Conservation (phyloP, 2,888 invertebrate species). For the Onchidella celtica region DNA sequence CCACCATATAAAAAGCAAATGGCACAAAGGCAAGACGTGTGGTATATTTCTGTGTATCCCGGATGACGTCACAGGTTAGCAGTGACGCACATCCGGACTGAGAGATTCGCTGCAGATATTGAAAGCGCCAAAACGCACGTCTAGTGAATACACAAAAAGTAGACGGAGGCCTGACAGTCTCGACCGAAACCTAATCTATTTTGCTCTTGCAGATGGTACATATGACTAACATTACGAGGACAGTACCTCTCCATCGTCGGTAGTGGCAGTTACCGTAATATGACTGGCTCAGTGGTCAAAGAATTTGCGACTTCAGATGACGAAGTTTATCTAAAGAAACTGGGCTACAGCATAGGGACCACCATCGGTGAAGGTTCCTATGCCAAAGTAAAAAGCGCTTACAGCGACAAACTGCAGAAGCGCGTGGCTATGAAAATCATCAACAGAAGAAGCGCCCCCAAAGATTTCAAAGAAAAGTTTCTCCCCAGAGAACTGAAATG, state of each 20-base stretch:
- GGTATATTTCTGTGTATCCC: background rate
- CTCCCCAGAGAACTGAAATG: conserved; percentile 91
- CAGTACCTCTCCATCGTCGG: no score
- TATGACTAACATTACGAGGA: no score
- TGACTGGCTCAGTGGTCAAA: conserved; percentile 48
- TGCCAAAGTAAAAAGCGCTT: conserved; percentile 87
- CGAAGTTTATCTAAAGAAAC: conserved; percentile 75
- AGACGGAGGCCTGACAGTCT: background rate
- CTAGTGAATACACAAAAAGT: background rate
- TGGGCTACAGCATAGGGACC: conserved; percentile 82
- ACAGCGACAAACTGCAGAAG: conserved; percentile 67
- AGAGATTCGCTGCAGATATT: conserved; percentile 11
- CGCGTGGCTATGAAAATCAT: conserved; percentile 85
- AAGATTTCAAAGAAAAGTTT: conserved; percentile 90
- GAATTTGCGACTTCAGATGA: conserved; percentile 66
- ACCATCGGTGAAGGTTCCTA: conserved; percentile 78
- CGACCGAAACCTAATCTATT: no score
- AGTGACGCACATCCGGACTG: conserved; percentile 28
- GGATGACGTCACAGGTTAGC: conserved; percentile 27
- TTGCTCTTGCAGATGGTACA: no score
- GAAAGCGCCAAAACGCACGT: conserved; percentile 25
- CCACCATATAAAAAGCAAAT: conserved; percentile 30
- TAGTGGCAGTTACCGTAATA: background rate
- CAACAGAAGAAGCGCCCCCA: conserved; percentile 85
- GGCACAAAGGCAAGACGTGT: background rate